Evolutionary conservation across 2,888 invertebrate genomes (phyloP), one percentile per base, ranked within the genome.

Genomic region (Athalia cordata): DNA sequence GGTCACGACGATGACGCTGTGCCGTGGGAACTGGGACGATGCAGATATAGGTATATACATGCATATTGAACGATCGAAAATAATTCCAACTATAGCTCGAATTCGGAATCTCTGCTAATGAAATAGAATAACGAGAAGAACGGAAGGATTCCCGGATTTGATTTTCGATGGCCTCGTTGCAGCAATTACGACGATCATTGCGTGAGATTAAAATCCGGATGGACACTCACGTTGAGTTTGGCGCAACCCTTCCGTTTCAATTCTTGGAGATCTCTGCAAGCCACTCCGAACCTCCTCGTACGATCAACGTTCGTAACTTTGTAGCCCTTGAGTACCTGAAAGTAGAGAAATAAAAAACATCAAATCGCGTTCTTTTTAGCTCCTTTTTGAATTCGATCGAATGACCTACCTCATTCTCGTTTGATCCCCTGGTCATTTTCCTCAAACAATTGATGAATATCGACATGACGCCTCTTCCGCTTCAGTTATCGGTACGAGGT

Each of bases 301-400:
- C 95, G 91, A 82, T 92, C 92, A 3, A 93, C 93, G 87, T 95
- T 93, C 0, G 95, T 94, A 61, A 95, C 93, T 92, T 95, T 95
- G 86, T 93, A 95, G 47, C 95, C 95, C 88, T 92, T 94, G 86
- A 94, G 29, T 29, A 29, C 91, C 91, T 89, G 80, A 9, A 86
- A 85, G 80, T 57, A 52, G 66, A 47, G 77, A 47, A 5, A n/a
- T 64, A 5, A 64, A n/a, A 29, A 52, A 2, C 15, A 55, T 43
- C 4, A 5, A 70, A 55, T 29, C 11, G 45, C 5, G 3, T 59
- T 47, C 62, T 3, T 29, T 0, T n/a, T n/a, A 9, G 45, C 4
- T 6, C 11, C 55, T n/a, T n/a, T 4, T 4, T n/a, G 45, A 0
- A 57, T 70, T 45, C n/a, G 57, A 50, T 66, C 47, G 66, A 43